Conservation (phyloP, 2,888 invertebrate species). For the Carcina quercana region DNA sequence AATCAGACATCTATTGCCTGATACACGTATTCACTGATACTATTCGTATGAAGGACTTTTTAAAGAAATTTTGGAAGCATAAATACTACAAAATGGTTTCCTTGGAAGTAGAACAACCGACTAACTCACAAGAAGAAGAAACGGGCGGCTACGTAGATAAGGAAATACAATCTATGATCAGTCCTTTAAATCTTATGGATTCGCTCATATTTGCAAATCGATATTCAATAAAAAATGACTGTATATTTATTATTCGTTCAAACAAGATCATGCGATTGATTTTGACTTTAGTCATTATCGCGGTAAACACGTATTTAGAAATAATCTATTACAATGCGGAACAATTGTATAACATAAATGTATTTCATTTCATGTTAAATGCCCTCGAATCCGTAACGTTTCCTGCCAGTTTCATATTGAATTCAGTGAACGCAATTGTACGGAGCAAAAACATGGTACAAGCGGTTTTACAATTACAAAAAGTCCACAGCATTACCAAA, state of each 20-base stretch:
- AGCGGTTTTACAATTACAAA: neutral
- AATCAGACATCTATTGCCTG: too few species aligned
- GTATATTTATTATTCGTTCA: too few species aligned
- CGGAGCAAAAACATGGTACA: neutral
- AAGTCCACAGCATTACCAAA: neutral
- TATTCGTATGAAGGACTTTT: too few species aligned
- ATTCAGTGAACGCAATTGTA: neutral
- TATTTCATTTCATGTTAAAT: neutral
- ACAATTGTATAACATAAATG: neutral
- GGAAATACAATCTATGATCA: neutral
- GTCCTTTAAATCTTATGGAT: neutral
- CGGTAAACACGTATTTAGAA: neutral
- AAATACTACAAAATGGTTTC: too few species aligned
- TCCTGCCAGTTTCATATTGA: neutral
- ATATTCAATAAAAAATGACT: too few species aligned
- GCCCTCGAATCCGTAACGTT: neutral
- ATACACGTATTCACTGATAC: too few species aligned
- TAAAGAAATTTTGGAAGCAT: too few species aligned
- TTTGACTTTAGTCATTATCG: neutral
- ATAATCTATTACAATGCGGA: neutral
- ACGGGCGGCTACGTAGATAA: too few species aligned
- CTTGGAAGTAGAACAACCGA: too few species aligned
- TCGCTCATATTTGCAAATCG: neutral
- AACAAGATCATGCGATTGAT: neutral
- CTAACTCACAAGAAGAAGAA: too few species aligned